Evolutionary conservation across 2,888 invertebrate genomes (phyloP), one percentile per base, ranked within the genome.

Genomic region (Macrophya annulata): DNA sequence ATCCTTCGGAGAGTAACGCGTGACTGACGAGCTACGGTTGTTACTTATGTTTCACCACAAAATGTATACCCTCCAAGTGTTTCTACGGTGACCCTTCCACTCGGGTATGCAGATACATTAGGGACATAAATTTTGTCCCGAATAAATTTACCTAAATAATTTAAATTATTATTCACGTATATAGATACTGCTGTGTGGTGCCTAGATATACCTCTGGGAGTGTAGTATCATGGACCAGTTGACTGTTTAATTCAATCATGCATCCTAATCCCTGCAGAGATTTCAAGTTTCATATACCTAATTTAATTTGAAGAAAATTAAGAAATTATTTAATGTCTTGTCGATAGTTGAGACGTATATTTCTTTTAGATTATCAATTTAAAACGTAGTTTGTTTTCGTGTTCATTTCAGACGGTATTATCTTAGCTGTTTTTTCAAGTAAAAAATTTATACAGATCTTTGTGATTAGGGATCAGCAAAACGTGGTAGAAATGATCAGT

Each of bases 131-230:
- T 68, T 68, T 68, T 31, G 37, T 68, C 68, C 68, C 37, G 68
- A 68, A 68, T 68, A 68, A 68, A 68, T 37, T 68, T 68, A 68
- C 68, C 31, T 68, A 68, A 68, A 68, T 68, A 68, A 68, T 68
- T 37, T 37, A 37, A 31, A 68, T 68, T 68, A 68, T 68, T 37
- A 68, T 68, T 68, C 68, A 37, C 68, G 68, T 68, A 68, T 31
- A 37, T 31, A 37, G 68, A 68, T 68, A 68, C 68, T 15, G 68
- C 68, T 68, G 68, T 37, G 68, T 37, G 68, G 68, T 37, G 68
- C 68, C 17, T 37, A 37, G 68, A 17, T 31, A 21, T 68, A 68
- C 37, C 68, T 68, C 37, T 37, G 37, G 68, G 25, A 37, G 37
- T 15, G 4, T 4, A n/a, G 48, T 68, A 68, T 37, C 68, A 37